Percentiles rank a stretch among this genome's conserved stretches.
These are phyloP conservation scores for Syritta pipiens DNA, from an alignment of 2,888 invertebrate species.

Conservation along the genomic window DNA sequence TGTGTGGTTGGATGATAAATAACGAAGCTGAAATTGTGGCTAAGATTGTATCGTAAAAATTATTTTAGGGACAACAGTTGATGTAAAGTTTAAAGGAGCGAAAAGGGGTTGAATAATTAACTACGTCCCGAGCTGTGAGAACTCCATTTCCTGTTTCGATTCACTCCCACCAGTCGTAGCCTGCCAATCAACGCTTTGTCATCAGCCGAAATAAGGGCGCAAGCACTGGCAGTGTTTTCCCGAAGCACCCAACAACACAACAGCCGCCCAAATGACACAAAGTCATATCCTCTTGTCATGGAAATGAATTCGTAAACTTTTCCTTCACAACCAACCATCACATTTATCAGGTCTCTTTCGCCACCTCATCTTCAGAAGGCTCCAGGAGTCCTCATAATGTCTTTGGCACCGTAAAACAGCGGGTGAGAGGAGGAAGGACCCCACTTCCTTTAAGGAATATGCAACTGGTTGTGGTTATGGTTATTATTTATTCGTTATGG, in stretches of 20 bases:
- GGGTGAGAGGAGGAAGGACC: neutral
- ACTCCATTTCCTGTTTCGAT: constrained; percentile 27
- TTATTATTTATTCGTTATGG: constrained; percentile 47
- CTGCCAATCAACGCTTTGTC: constrained; percentile 56
- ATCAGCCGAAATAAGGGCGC: constrained; percentile 52
- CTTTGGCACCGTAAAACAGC: neutral
- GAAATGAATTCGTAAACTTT: constrained; percentile 64
- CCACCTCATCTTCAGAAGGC: constrained; percentile 8
- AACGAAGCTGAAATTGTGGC: neutral
- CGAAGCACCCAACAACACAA: neutral
- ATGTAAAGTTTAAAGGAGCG: no score
- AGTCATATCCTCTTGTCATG: constrained; percentile 59
- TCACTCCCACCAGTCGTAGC: neutral
- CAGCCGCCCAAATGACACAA: constrained; percentile 20
- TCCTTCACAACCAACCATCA: constrained; percentile 18
- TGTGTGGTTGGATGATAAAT: neutral
- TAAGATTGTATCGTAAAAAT: neutral
- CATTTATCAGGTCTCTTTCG: constrained; percentile 11
- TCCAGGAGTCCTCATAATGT: neutral
- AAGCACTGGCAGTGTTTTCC: neutral
- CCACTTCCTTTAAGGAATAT: neutral
- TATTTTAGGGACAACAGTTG: no score
- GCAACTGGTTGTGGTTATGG: constrained; percentile 45
- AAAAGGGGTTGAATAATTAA: constrained; percentile 60
- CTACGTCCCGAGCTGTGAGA: constrained; percentile 22